These are phyloP conservation scores for Microvelia longipes DNA, from an alignment of 1,140 invertebrate species.

Conservation along the genomic window DNA sequence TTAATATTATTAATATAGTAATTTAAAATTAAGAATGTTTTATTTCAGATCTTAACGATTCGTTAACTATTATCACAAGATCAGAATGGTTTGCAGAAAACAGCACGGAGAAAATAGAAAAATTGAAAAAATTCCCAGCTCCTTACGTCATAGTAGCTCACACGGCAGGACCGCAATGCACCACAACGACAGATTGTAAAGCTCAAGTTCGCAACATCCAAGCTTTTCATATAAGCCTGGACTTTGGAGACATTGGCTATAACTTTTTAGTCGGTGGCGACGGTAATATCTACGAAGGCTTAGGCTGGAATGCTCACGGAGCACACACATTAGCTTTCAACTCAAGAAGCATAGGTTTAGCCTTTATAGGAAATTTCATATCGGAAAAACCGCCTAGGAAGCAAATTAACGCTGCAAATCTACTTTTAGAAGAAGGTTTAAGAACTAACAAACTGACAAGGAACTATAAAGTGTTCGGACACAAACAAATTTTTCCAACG, in stretches of 20 bases:
- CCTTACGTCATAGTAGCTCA: conserved; percentile 1
- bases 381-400: conserved; percentile 27
- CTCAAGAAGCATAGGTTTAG: conserved; percentile 43
- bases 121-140: not conserved
- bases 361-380: conserved; percentile 49
- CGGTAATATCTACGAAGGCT: conserved; percentile 46
- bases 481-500: conserved; percentile 47
- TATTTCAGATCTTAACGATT: too few relatives aligned
- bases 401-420: conserved; percentile 10
- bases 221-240: not conserved
- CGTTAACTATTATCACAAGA: not conserved
- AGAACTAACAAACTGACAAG: conserved; percentile 31
- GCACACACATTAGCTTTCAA: conserved; percentile 46
- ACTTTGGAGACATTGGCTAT: conserved; percentile 30
- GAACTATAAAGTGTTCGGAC: conserved; percentile 49
- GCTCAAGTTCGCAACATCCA: not conserved
- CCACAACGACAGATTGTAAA: not conserved
- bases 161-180: not conserved
- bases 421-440: conserved; percentile 30
- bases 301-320: conserved; percentile 41
- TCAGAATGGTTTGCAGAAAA: not conserved
- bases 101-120: not conserved
- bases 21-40: too few relatives aligned
- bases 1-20: too few relatives aligned
- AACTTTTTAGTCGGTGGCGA: conserved; percentile 44